Evolutionary conservation across 2,888 invertebrate genomes (phyloP).

Genomic region (Brachylomia viminalis): DNA sequence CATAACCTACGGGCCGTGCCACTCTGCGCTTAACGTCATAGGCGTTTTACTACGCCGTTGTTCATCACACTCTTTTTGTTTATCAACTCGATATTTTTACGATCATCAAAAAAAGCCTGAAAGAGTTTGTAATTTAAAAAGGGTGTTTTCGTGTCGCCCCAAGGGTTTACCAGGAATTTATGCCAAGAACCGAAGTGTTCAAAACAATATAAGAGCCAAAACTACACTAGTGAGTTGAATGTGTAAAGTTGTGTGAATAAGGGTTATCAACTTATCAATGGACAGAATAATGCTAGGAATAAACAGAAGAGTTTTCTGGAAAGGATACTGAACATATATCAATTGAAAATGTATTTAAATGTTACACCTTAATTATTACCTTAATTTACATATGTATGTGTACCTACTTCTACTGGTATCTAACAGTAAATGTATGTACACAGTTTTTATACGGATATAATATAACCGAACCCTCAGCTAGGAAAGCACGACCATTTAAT

Average conservation of each 20-base stretch:
- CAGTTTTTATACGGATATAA: not conserved
- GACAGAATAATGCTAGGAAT: not conserved
- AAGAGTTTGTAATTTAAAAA: constrained; percentile 47
- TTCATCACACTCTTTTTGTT: constrained; percentile 58
- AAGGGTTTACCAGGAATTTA: constrained; percentile 30
- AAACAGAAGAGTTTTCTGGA: not conserved
- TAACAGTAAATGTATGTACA: not conserved
- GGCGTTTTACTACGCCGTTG: constrained; percentile 49
- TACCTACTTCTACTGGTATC: not conserved
- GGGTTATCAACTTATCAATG: not conserved
- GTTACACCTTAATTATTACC: too few relatives aligned
- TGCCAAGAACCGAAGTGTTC: constrained; percentile 8
- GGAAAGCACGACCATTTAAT: constrained; percentile 25
- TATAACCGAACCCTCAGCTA: not conserved
- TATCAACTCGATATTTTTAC: constrained; percentile 62
- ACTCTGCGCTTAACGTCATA: constrained; percentile 43
- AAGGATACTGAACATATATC: not conserved
- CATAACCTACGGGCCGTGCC: constrained; percentile 48
- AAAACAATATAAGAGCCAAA: constrained; percentile 3
- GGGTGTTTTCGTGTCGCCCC: constrained; percentile 35
- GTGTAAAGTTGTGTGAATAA: not conserved
- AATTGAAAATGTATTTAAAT: constrained; percentile 1
- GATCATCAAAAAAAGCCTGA: constrained; percentile 53
- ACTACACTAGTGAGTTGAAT: constrained; percentile 1
- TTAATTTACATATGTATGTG: not conserved